A percentile compares a stretch with the other conserved stretches of the same genome.
phyloP scores from a whole-genome alignment of 2,797 vertebrate genomes.

The Mormyrops boulengeri region DNA sequence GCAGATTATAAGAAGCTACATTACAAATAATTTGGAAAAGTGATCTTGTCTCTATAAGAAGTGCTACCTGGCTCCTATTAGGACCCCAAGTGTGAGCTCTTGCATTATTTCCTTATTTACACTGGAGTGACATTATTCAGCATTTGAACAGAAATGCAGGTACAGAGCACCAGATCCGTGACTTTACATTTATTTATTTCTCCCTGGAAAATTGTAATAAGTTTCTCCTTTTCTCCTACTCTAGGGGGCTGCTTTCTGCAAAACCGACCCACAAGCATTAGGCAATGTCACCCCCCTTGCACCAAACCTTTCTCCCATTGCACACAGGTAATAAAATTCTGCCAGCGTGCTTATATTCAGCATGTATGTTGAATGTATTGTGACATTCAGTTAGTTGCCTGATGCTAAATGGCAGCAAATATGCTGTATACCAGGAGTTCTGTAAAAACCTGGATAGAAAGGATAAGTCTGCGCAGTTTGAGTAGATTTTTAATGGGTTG shows the following conservation, averaged over 20 bases:
- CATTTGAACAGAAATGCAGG: conserved; percentile 55
- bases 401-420: background rate
- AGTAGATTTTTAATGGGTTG: background rate
- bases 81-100: conserved; percentile 43
- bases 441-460: background rate
- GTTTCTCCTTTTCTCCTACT: conserved; percentile 41
- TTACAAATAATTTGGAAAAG: conserved; percentile 48
- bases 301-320: conserved; percentile 93
- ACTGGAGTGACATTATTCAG: conserved; percentile 58
- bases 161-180: conserved; percentile 44
- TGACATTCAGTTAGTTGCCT: background rate
- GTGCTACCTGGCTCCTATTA: conserved; percentile 45
- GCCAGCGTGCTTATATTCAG: background rate
- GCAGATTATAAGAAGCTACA: background rate
- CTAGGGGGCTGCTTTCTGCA: conserved; percentile 81
- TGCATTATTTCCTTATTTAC: conserved; percentile 59
- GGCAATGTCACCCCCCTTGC: conserved; percentile 83
- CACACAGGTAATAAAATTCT: conserved; percentile 75
- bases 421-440: background rate
- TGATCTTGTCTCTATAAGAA: conserved; percentile 53
- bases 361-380: background rate
- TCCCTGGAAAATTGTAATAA: conserved; percentile 43
- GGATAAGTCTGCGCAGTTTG: background rate
- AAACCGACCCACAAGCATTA: conserved; percentile 70
- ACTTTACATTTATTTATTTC: conserved; percentile 57